A percentile compares a stretch with the other conserved stretches of the same genome.
Evolutionary conservation across 2,888 invertebrate genomes (phyloP).

Genomic region (Caenorhabditis sp.): DNA sequence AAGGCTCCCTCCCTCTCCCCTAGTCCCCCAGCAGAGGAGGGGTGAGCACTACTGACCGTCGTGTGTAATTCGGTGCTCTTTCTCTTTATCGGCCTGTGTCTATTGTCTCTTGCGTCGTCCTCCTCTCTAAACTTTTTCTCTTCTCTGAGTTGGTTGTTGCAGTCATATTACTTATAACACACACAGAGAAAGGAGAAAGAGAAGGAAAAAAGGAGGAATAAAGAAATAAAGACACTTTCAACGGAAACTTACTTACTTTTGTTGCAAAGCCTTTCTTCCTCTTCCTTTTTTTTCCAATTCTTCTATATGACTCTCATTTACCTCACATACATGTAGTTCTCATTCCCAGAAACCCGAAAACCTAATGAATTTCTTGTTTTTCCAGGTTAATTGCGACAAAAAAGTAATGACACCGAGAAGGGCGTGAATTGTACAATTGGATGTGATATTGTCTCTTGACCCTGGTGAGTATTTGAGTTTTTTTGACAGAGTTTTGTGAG

Average conservation of each 20-base stretch:
- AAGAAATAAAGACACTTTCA: constrained; percentile 57
- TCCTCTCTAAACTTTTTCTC: constrained; percentile 34
- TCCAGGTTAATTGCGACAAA: constrained; percentile 18
- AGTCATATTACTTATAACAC: constrained; percentile 63
- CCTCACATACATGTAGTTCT: not conserved
- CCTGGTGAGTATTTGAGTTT: constrained; percentile 28
- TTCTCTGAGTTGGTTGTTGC: constrained; percentile 43
- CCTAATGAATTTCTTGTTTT: not conserved
- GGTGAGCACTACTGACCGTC: constrained; percentile 57
- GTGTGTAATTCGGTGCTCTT: constrained; percentile 61
- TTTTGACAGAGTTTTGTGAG: constrained; percentile 21
- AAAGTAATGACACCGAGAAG: constrained; percentile 32
- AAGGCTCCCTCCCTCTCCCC: not conserved
- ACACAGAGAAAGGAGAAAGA: constrained; percentile 41
- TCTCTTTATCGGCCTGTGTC: constrained; percentile 48
- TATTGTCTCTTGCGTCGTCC: constrained; percentile 39
- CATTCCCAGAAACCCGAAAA: not conserved
- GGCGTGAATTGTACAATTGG: constrained; percentile 27
- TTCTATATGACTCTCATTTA: not conserved
- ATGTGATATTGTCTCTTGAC: constrained; percentile 18
- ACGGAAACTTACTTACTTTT: constrained; percentile 57
- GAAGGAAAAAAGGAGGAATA: constrained; percentile 14
- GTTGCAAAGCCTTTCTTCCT: constrained; percentile 15
- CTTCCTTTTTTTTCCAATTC: not conserved
- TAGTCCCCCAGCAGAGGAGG: not conserved